Base-by-base conservation (phyloP, 2,113 vertebrate species). In the Cercopithecus mona region DNA sequence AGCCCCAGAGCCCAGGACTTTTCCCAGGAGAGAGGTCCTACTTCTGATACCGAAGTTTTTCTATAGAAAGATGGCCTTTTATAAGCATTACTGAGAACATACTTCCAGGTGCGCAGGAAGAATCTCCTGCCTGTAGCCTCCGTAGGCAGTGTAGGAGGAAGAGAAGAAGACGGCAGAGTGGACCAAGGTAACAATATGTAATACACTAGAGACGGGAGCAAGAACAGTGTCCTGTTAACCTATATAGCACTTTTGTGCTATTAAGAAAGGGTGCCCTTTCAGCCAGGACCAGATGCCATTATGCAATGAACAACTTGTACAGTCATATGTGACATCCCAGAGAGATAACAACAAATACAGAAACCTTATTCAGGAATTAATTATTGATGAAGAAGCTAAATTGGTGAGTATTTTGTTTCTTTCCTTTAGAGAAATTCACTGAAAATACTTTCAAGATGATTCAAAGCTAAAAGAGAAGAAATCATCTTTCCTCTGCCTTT, bases 391-490 rank as follows among this genome's bases (percentile, higher is more conserved):
- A 9, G 20, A 86, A 40, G 55, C 22, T 70, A 22, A 68, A 35
- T 40, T 80, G 23, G 32, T 55, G 23, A 43, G 50, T 92, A 25
- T 76, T 89, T 93, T 93, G 4, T 52, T 88, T 78, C 20, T 88
- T 83, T 82, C 17, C 8, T 96, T 84, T 45, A 55, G 76, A 92
- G 88, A 94, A 92, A 70, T 68, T 92, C 9, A 45, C 25, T 43
- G 32, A 12, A 91, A 91, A 27, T 84, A 45, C 45, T 92, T 88
- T 88, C 32, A 80, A 59, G 52, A 43, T 25, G 50, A 70, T 73
- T 76, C 83, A 95, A 52, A 91, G 70, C 82, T 96, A 50, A 55
- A 82, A 75, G 40, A 35, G 17, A 91, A 93, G 52, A 73, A 27
- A 23, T 2, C 8, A 25, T 64, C 35, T 86, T 72, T 88, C 35